Percentiles rank a stretch among this genome's conserved stretches.
Evolutionary conservation across 2,888 invertebrate genomes (phyloP).

Genomic region (Anthophora plumipes): DNA sequence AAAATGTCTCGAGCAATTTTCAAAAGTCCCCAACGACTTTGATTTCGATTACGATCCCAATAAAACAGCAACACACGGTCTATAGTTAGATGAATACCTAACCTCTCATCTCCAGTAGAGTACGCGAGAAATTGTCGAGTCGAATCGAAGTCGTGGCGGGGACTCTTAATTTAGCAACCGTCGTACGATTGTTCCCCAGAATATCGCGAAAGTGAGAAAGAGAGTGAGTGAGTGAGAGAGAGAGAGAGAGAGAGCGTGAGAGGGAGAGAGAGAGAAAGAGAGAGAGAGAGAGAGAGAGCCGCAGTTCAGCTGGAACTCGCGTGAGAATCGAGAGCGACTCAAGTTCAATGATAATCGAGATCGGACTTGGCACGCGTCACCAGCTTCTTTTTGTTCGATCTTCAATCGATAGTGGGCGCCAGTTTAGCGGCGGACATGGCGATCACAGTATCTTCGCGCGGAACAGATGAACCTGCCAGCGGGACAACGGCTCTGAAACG

Average conservation of each 20-base stretch:
- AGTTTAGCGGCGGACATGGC: conserved; percentile 4
- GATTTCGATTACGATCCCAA: neutral
- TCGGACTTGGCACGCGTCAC: conserved; percentile 37
- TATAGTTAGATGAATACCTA: neutral
- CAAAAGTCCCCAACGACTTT: neutral
- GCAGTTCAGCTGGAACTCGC: conserved; percentile 17
- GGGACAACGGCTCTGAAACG: neutral
- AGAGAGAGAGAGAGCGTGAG: neutral
- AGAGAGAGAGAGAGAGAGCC: neutral
- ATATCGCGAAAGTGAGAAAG: conserved; percentile 14
- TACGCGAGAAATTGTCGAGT: neutral
- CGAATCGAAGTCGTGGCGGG: conserved; percentile 4
- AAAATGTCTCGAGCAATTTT: neutral
- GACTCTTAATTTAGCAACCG: conserved; percentile 2
- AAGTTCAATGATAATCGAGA: conserved; percentile 47
- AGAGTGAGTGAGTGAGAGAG: neutral
- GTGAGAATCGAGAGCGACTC: conserved; percentile 21
- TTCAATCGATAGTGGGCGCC: conserved; percentile 20
- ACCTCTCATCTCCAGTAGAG: neutral
- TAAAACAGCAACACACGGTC: conserved; percentile 1
- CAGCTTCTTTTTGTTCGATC: conserved; percentile 23
- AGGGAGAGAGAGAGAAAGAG: neutral
- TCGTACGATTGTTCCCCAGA: conserved; percentile 36
- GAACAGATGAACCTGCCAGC: neutral
- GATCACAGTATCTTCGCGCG: neutral